Conservation (phyloP, 2,113 vertebrate species). For the Protobothrops flavoviridis region DNA sequence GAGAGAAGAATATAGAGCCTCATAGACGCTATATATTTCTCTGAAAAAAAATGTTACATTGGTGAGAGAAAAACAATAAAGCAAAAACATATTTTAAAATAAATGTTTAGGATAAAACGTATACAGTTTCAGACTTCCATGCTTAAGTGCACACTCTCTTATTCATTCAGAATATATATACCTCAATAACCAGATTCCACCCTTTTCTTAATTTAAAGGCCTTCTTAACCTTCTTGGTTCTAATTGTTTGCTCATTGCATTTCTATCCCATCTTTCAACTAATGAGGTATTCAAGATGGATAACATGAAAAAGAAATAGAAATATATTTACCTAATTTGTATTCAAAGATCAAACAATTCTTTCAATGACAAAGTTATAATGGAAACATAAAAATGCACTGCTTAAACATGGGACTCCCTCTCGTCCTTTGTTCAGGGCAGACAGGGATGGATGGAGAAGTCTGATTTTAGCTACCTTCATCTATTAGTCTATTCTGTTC, state of each 20-base stretch:
- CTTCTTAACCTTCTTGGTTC: neutral
- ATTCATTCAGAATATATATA: neutral
- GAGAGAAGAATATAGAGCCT: neutral
- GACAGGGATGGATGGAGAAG: neutral
- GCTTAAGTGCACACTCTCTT: neutral
- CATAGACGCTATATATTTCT: slow-evolving; percentile 30
- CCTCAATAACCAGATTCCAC: neutral
- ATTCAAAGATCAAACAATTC: neutral
- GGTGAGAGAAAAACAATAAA: slow-evolving; percentile 42
- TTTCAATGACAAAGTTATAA: neutral
- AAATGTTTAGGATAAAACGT: neutral
- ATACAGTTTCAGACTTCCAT: neutral
- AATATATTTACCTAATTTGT: neutral
- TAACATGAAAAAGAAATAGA: neutral
- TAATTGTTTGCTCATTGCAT: neutral
- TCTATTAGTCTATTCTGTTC: neutral
- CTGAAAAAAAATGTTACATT: slow-evolving; percentile 19
- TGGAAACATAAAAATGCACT: neutral
- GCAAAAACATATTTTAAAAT: neutral
- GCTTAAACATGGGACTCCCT: neutral
- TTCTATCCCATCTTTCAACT: neutral
- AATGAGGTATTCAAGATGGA: neutral
- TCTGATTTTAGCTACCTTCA: neutral
- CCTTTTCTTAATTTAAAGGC: neutral
- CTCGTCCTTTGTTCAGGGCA: neutral